These are phyloP conservation scores for Phyllopteryx taeniolatus DNA, from an alignment of 2,113 vertebrate species.

Conservation along the genomic window DNA sequence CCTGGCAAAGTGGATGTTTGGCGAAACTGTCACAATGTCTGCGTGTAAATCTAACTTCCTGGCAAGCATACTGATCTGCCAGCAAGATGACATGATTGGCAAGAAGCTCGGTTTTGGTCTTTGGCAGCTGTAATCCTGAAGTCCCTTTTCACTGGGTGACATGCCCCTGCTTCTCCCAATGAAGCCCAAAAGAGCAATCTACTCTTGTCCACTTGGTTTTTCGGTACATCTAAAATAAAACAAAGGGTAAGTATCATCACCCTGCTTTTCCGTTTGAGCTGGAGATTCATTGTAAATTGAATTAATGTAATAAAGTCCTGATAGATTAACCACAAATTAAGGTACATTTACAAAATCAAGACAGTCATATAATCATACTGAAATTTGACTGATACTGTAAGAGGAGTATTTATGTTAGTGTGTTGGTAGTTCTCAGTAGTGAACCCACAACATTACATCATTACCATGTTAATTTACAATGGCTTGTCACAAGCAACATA, in stretches of 20 bases:
- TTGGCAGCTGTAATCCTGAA: slow-evolving; percentile 43
- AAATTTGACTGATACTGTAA: background rate
- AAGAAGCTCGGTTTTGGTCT: slow-evolving; percentile 38
- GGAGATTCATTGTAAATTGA: no score
- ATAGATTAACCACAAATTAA: background rate
- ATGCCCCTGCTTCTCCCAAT: slow-evolving; percentile 29
- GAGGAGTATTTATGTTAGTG: no score
- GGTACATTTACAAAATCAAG: background rate
- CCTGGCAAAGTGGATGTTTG: slow-evolving; percentile 47
- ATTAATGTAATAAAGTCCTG: background rate
- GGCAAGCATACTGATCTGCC: slow-evolving; percentile 47
- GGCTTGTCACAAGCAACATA: no score
- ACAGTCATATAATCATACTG: background rate
- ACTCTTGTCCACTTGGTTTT: background rate
- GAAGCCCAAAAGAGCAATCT: slow-evolving; percentile 17
- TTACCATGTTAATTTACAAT: no score
- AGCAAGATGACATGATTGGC: slow-evolving; percentile 60
- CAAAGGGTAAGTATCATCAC: background rate
- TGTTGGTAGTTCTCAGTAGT: no score
- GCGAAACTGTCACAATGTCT: slow-evolving; percentile 51
- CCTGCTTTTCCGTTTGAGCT: background rate
- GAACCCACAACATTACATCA: no score
- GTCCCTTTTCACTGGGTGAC: slow-evolving; percentile 45
- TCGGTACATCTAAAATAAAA: background rate
- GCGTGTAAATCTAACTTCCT: slow-evolving; percentile 53